Evolutionary conservation across 2,113 vertebrate genomes (phyloP).

Genomic region (Anoplopoma fimbria): DNA sequence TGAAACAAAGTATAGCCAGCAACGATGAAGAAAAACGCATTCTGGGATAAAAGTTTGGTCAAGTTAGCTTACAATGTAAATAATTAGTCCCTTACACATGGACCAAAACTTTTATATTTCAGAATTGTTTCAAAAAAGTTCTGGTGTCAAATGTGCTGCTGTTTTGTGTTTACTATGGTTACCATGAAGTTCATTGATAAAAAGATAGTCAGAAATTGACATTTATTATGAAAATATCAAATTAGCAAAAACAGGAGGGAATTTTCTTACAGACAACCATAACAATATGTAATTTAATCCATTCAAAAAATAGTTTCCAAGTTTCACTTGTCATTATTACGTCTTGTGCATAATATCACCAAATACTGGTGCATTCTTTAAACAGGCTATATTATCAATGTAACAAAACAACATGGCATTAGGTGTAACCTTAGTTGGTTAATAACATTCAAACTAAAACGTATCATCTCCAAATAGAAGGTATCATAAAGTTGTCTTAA

Average conservation of each 20-base stretch:
- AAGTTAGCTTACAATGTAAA: not conserved
- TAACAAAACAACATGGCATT: not conserved
- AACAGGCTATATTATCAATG: not conserved
- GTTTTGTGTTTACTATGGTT: not conserved
- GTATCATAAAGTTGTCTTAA: not conserved
- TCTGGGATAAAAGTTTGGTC: not conserved
- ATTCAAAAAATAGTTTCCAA: not conserved
- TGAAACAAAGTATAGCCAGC: slow-evolving; percentile 29
- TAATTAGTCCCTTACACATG: not conserved
- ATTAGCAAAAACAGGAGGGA: not conserved
- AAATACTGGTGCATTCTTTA: not conserved
- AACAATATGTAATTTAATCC: not conserved
- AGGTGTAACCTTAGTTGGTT: not conserved
- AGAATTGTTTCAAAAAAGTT: not conserved
- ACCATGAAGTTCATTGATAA: not conserved
- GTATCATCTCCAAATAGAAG: not conserved
- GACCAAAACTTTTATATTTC: not conserved
- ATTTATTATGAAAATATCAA: too few species aligned
- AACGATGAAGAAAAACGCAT: slow-evolving; percentile 31
- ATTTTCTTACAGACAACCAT: not conserved
- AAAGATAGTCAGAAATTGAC: not conserved
- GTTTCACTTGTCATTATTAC: too few species aligned
- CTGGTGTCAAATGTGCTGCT: not conserved
- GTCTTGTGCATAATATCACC: not conserved
- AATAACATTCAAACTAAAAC: slow-evolving; percentile 2